Base-by-base conservation (phyloP, 1,140 invertebrate species). In the Colletes gigas region DNA sequence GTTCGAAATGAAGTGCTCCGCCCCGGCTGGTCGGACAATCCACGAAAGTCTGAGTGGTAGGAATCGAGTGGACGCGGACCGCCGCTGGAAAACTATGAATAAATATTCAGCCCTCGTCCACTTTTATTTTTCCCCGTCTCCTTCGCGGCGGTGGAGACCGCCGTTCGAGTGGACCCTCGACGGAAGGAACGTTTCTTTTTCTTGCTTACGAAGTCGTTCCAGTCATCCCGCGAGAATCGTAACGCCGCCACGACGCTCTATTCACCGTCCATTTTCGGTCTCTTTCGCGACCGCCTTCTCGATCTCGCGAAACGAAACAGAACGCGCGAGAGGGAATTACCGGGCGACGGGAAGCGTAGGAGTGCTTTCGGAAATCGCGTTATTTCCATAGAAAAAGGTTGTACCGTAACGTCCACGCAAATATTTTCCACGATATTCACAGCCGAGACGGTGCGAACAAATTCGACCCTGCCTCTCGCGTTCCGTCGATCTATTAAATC, bases 51-150 rank as follows among this genome's bases (percentile, higher is more conserved):
- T 63, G 63, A 81, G 71, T 79, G 62, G 57, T 47, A 76, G 54
- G 62, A 69, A 85, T 86, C 79, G 78, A 85, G 73, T 77, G 63
- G 65, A 69, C 54, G 75, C 80, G 41, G 30, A 17, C 30, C 15
- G n/a, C 19, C 50, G 62, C 59, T 17, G 55, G 44, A 59, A 84
- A 78, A 66, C 69, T 75, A 80, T 79, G 55, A 82, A 88, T 87
- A 86, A 88, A 88, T 88, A 88, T 88, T 87, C 79, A 71, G 76
- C 44, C 59, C 54, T 69, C 55, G 57, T 52, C 47, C 52, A 67
- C 54, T 39, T 82, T 79, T 71, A 52, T 30, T 10, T 1, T 54
- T 50, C 66, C 57, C 60, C 65, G 65, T 60, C 69, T 65, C 39
- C 9, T 71, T 47, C 47, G 41, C 14, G 44, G 30, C 30, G 60